These are phyloP conservation scores for Propithecus perrieri DNA, from an alignment of 2,797 vertebrate species.

Conservation along the genomic window DNA sequence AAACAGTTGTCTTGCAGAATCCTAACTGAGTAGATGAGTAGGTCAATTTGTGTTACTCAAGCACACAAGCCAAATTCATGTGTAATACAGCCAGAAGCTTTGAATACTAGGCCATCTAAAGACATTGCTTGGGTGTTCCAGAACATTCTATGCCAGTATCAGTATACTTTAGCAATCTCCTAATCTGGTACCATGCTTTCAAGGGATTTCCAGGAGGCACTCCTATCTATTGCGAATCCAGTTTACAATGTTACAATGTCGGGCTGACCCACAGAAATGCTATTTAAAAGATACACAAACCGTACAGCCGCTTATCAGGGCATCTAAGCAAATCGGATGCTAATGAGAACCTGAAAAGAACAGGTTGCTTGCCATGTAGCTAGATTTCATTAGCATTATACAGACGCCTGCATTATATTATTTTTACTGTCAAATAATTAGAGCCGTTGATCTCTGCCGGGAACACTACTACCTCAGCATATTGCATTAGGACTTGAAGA, in stretches of 20 bases:
- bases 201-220: neutral
- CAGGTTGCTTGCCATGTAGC: constrained; percentile 12
- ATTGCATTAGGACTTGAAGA: neutral
- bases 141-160: neutral
- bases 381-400: constrained; percentile 62
- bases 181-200: neutral
- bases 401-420: constrained; percentile 35
- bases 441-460: constrained; percentile 19
- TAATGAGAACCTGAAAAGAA: constrained; percentile 58
- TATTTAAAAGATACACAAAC: constrained; percentile 51
- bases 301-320: neutral
- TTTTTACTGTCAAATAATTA: constrained; percentile 62
- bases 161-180: neutral
- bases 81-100: neutral
- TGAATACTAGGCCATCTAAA: neutral
- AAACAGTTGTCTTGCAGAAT: neutral
- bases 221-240: neutral
- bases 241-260: neutral
- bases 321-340: constrained; percentile 33
- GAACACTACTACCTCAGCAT: neutral
- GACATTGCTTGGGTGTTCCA: neutral
- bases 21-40: neutral
- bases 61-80: neutral
- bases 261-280: neutral
- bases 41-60: neutral